Base-by-base conservation (phyloP, 2,797 vertebrate species). In the Malacoraja senta region DNA sequence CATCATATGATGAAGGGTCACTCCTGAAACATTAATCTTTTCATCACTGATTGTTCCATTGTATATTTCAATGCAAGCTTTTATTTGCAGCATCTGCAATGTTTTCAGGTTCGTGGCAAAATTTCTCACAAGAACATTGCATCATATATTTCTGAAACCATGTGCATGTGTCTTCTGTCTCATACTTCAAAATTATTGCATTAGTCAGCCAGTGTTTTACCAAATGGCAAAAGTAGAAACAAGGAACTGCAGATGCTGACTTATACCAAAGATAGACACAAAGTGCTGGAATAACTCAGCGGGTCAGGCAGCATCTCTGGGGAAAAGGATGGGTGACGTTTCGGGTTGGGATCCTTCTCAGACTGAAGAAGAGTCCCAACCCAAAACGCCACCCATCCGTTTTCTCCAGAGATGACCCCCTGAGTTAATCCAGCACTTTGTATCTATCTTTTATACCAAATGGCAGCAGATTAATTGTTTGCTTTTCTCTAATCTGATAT, bases 51-150 rank as follows among this genome's bases (percentile, higher is more conserved):
- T 86, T 86, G 58, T n/a, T 58, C 83, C 29, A 58, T 29, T 63
- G 15, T 32, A 86, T 29, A 63, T 63, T 86, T 86, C 83, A 86
- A 6, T 65, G 61, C 15, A 58, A 63, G 29, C 63, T 86, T 86
- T 86, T 63, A 65, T 86, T 58, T 84, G 10, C 26, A 58, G 44
- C 24, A 84, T 86, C 58, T n/a, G 58, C 29, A 61, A 17, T 68
- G 4, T 63, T 61, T 86, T 61, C 83, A 15, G 17, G 17, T 84
- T 84, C 29, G 7, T 61, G 24, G 53, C 81, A 84, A 61, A 26
- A 58, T 61, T 91, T 65, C 86, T 71, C 63, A 91, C 32, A 91
- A 91, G 65, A 68, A 91, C 68, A 10, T 17, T 84, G 61, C 53
- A 84, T 8, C 26, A 84, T 84, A 29, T 61, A 84, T 13, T 84